Conservation (phyloP, 1,140 invertebrate species). For the Grapholita molesta region DNA sequence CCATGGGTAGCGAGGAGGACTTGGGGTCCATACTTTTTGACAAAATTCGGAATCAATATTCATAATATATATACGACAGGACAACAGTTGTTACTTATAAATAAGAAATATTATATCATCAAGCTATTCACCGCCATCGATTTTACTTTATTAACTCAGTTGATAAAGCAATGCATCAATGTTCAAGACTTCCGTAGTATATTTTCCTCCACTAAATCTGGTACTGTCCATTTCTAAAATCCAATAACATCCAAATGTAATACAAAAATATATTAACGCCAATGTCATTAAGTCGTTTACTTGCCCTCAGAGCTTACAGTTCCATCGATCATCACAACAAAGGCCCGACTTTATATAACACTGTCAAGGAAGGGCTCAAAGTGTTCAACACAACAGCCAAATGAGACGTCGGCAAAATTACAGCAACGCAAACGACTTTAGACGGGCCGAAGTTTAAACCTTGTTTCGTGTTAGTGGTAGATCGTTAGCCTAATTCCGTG, state of each 20-base stretch:
- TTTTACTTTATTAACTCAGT: too few relatives aligned
- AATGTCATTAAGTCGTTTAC: background rate
- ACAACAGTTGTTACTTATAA: too few relatives aligned
- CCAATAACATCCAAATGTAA: background rate
- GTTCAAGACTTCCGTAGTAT: too few relatives aligned
- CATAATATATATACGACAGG: too few relatives aligned
- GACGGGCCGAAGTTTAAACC: background rate
- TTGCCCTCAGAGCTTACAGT: background rate
- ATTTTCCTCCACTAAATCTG: too few relatives aligned
- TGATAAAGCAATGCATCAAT: too few relatives aligned
- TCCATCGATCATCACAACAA: background rate
- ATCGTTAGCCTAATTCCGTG: background rate
- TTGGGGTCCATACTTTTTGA: too few relatives aligned
- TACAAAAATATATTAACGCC: background rate
- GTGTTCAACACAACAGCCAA: constrained; percentile 8
- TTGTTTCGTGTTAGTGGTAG: background rate
- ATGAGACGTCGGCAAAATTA: background rate
- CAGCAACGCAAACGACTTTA: background rate
- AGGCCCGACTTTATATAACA: background rate
- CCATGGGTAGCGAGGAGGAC: too few relatives aligned
- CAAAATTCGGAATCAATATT: too few relatives aligned
- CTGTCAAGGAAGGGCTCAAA: background rate
- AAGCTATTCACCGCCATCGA: too few relatives aligned
- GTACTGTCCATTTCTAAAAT: too few relatives aligned
- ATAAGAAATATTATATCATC: too few relatives aligned